phyloP scores from a whole-genome alignment of 1,140 invertebrate species.

The Drosophila ercepeae region DNA sequence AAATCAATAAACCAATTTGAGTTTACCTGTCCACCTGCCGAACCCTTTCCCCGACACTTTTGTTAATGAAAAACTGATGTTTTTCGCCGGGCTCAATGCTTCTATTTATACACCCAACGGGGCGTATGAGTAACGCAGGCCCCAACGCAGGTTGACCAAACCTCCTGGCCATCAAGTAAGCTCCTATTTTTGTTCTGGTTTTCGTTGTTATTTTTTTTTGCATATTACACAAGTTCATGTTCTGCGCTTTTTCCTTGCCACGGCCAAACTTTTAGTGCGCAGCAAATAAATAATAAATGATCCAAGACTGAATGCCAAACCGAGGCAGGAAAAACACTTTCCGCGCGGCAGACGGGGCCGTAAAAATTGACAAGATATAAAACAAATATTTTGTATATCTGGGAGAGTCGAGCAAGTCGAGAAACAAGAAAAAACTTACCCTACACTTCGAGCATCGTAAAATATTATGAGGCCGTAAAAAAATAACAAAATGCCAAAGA shows the following conservation, averaged over 20 bases:
- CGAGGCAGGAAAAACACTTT: constrained; percentile 24
- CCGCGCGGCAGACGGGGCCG: constrained; percentile 9
- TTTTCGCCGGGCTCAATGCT: constrained; percentile 23
- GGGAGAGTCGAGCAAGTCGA: constrained; percentile 5
- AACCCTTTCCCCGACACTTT: constrained; percentile 27
- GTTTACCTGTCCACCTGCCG: constrained; percentile 2
- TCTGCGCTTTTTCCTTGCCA: constrained; percentile 16
- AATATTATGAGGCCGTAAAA: constrained; percentile 43
- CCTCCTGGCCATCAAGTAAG: neutral
- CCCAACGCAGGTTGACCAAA: constrained; percentile 19
- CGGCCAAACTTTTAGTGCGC: constrained; percentile 45
- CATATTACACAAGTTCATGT: constrained; percentile 59
- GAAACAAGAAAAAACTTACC: constrained; percentile 35
- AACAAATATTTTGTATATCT: constrained; percentile 30
- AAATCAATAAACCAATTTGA: constrained; percentile 55
- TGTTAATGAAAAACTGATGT: constrained; percentile 63
- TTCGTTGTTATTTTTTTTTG: constrained; percentile 31
- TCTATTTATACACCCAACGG: constrained; percentile 29
- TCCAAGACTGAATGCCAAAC: constrained; percentile 20
- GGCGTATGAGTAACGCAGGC: constrained; percentile 59
- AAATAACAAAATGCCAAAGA: constrained; percentile 9
- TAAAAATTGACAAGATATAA: constrained; percentile 59
- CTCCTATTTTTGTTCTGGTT: constrained; percentile 1
- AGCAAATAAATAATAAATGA: constrained; percentile 65
- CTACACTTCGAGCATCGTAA: constrained; percentile 31